Evolutionary conservation across 2,113 vertebrate genomes (phyloP), one percentile per base, ranked within the genome.

Genomic region (Oenanthe oenanthe): DNA sequence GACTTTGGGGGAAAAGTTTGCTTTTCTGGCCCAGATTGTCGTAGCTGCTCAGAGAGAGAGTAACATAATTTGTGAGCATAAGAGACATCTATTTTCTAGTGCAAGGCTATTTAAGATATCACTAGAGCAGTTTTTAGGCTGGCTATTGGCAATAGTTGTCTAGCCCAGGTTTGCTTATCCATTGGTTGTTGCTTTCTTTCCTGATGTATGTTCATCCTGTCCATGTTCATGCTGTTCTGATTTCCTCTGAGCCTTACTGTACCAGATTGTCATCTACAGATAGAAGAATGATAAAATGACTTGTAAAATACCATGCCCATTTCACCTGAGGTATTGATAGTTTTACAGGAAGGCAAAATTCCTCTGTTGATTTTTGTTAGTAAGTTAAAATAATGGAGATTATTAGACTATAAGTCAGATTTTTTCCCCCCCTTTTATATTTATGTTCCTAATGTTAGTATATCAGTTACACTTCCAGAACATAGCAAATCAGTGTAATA

Each of bases 11-110:
- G 43, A 72, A 78, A 65, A 57, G n/a, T 68, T 22, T 51, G 21
- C 21, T 57, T 71, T 84, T 92, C 63, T 84, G 40, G 81, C 53
- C n/a, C n/a, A 47, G 36, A 21, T 85, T 88, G 40, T 81, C 40
- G 15, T 67, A 63, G 42, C 47, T 70, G 78, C 71, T 88, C 47
- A 34, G 36, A 81, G 72, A 72, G 31, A 57, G 40, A 24, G 28
- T 47, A 72, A 48, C 19, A 51, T 43, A 81, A 84, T 53, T 45
- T 2, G 0, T 48, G 57, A 82, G 38, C 20, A 10, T 71, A 75
- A 65, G 31, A 36, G 26, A 84, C 12, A 54, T 65, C 10, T 51
- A 0, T 42, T 88, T 92, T 60, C 29, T 47, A 66, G 32, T 31
- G 15, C 15, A n/a, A 17, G 60, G 29, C 54, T 67, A 7, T 7